Conservation (phyloP, 2,113 vertebrate genomes). For the Seriola quinqueradiata region DNA sequence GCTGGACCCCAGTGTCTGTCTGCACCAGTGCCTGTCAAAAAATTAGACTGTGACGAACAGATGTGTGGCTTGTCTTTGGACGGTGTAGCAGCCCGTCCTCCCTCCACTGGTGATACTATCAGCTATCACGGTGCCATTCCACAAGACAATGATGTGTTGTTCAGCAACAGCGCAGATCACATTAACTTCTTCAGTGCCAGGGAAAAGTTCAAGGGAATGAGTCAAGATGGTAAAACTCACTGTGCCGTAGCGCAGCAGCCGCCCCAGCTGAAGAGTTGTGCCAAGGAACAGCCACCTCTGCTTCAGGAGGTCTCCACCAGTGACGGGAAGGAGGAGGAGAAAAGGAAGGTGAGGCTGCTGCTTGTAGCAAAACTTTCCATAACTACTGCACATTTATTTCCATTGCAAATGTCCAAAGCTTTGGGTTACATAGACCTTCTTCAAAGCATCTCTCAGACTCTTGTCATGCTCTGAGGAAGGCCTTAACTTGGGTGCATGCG, state of each 20-base stretch:
- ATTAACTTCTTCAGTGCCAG: conserved; percentile 97
- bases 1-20: conserved; percentile 39
- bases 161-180: conserved; percentile 87
- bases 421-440: not conserved
- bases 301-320: conserved; percentile 51
- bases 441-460: not conserved
- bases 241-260: conserved; percentile 60
- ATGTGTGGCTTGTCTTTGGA: conserved; percentile 46
- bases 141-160: conserved; percentile 64
- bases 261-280: conserved; percentile 61
- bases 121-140: conserved; percentile 72
- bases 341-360: conserved; percentile 70
- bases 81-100: conserved; percentile 20
- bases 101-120: conserved; percentile 61
- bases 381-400: not conserved
- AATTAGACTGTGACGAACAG: conserved; percentile 56
- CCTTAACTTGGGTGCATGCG: not conserved
- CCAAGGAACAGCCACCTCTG: conserved; percentile 64
- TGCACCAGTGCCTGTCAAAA: conserved; percentile 59
- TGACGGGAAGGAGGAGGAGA: conserved; percentile 67
- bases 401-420: not conserved
- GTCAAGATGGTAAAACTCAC: conserved; percentile 88
- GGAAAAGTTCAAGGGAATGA: conserved; percentile 96
- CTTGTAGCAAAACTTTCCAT: not conserved
- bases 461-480: not conserved